Base-by-base conservation (phyloP, 2,797 vertebrate species). In the Steatocranus sp. region DNA sequence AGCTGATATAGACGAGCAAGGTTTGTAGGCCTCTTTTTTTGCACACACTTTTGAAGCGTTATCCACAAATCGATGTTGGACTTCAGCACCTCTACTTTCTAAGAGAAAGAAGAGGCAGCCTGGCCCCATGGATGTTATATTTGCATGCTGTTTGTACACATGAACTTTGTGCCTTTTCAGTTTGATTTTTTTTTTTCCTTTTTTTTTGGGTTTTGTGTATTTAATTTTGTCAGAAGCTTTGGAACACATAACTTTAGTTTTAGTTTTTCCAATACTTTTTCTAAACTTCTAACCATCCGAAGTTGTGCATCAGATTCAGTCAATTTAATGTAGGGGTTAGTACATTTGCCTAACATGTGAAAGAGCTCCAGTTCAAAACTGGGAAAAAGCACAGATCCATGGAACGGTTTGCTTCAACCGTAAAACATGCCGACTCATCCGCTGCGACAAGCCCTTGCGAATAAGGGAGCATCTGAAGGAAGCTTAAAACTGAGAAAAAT, bases 1-100 rank as follows among this genome's bases (percentile, higher is more conserved):
- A n/a, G 5, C 43, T 48, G 43, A 46, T 48, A 48, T 48, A 30
- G 38, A 41, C 1, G 0, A 68, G 36, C 38, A 0, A 43, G 20
- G 36, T 68, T 68, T 68, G 12, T 1, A 68, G 36, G n/a, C 8
- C 36, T 15, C 17, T 68, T 68, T 2, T 2, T 41, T 41, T 68
- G 36, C 63, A 2, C 14, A 25, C 63, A 17, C 63, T 25, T 68
- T 43, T 68, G n/a, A 68, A 68, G 20, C 14, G 5, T 68, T 25
- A 46, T 73, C 25, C 25, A 12, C 17, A 73, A 73, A 48, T 73
- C 25, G 30, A 6, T 32, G 68, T 32, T 73, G 43, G 43, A 73
- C 17, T 73, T 48, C 43, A n/a, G 68, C 43, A 14, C 43, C 11
- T 73, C 43, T 32, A n/a, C 68, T 49, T 73, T 49, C 7, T 12